Evolutionary conservation across 2,113 vertebrate species (phyloP).

Genomic region (Coreoperca whiteheadi): DNA sequence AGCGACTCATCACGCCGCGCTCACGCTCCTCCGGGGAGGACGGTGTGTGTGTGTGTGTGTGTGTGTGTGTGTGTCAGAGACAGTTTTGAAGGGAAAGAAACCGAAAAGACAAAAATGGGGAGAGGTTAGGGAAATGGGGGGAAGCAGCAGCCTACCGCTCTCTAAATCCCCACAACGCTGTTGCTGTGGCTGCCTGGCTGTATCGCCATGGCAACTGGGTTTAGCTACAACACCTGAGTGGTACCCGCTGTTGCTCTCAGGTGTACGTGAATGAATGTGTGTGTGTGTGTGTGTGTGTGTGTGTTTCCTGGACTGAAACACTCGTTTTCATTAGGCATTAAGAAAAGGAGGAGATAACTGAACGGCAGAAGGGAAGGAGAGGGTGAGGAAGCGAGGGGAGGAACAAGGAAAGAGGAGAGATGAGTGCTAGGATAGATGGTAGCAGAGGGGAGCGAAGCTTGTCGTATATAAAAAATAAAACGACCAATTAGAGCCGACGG

Average conservation of each 20-base stretch:
- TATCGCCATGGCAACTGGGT: conserved; percentile 46
- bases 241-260: conserved; percentile 28
- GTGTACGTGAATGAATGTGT: too few species aligned
- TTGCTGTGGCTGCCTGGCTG: conserved; percentile 8
- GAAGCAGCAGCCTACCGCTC: too few species aligned
- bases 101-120: too few species aligned
- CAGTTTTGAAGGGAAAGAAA: too few species aligned
- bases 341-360: too few species aligned
- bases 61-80: too few species aligned
- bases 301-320: neutral
- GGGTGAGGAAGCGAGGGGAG: neutral
- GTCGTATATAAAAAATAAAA: neutral
- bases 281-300: conserved; percentile 20
- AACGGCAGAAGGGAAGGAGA: neutral
- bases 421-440: neutral
- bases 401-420: neutral
- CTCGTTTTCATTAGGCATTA: neutral
- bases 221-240: conserved; percentile 37
- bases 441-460: neutral
- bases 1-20: too few species aligned
- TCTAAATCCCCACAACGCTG: neutral
- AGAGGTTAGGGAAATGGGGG: too few species aligned
- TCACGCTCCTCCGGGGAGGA: too few species aligned
- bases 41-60: too few species aligned
- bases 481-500: neutral